Evolutionary conservation across 1,140 invertebrate genomes (phyloP).

Genomic region (Schlechtendalia chinensis): DNA sequence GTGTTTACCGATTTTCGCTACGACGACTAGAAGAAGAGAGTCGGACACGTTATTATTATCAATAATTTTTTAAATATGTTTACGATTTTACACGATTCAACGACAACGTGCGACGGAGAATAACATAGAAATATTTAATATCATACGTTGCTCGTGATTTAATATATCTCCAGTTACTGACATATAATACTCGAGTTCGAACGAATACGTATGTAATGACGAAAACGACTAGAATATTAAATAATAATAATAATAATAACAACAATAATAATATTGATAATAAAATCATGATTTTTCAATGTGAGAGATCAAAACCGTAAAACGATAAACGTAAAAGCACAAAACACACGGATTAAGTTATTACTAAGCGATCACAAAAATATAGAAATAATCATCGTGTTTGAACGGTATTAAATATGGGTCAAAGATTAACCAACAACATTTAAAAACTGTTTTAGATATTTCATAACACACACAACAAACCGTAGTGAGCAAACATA

Average conservation of each 20-base stretch:
- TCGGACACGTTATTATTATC: too few relatives aligned
- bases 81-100: constrained; percentile 1
- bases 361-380: too few relatives aligned
- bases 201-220: background rate
- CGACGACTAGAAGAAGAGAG: too few relatives aligned
- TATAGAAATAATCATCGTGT: too few relatives aligned
- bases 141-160: background rate
- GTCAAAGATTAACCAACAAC: too few relatives aligned
- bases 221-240: background rate
- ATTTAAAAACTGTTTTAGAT: too few relatives aligned
- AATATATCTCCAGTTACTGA: constrained; percentile 36
- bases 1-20: too few relatives aligned
- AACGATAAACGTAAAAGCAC: background rate
- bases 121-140: background rate
- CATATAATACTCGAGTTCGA: constrained; percentile 15
- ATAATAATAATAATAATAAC: background rate
- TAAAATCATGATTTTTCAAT: background rate
- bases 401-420: too few relatives aligned
- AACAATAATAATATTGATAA: background rate
- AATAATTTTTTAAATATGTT: too few relatives aligned
- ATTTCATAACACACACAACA: background rate
- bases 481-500: background rate
- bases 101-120: background rate
- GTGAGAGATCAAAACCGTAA: background rate
- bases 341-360: background rate